Percentiles rank a stretch among this genome's conserved stretches.
These are phyloP conservation scores for Sebastes iracundus DNA, from an alignment of 2,797 vertebrate genomes.

Conservation along the genomic window DNA sequence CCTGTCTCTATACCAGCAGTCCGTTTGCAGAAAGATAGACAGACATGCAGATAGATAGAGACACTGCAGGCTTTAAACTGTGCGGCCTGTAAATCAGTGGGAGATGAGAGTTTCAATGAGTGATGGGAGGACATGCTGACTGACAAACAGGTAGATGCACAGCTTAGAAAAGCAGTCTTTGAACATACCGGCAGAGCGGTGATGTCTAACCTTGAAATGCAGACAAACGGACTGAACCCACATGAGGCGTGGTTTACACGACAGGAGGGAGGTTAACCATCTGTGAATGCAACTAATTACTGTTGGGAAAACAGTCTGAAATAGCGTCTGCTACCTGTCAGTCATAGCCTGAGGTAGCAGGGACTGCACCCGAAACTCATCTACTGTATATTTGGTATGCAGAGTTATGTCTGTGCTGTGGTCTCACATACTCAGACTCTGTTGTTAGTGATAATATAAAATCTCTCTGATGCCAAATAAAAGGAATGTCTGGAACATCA, in stretches of 20 bases:
- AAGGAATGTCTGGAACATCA: not conserved
- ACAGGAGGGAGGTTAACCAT: not conserved
- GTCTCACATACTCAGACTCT: not conserved
- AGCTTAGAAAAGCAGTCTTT: not conserved
- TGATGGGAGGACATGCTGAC: conserved; percentile 1
- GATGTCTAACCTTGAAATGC: conserved; percentile 1
- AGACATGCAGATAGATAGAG: not conserved
- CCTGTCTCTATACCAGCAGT: conserved; percentile 9
- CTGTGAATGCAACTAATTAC: conserved; percentile 7
- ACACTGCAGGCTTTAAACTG: not conserved
- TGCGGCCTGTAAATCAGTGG: conserved; percentile 8
- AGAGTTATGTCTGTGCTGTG: not conserved
- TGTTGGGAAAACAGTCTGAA: not conserved
- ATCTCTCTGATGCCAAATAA: not conserved
- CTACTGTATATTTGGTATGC: not conserved
- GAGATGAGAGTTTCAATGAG: conserved; percentile 4
- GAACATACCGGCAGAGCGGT: not conserved
- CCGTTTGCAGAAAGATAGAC: conserved; percentile 27
- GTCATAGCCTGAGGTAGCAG: not conserved
- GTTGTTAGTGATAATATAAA: not conserved
- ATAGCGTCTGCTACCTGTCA: not conserved
- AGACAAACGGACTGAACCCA: not conserved
- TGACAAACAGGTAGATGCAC: not conserved
- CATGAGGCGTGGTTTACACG: not conserved
- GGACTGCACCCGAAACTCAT: not conserved